Evolutionary conservation across 2,888 invertebrate species (phyloP).

Genomic region (Drymonia ruficornis): DNA sequence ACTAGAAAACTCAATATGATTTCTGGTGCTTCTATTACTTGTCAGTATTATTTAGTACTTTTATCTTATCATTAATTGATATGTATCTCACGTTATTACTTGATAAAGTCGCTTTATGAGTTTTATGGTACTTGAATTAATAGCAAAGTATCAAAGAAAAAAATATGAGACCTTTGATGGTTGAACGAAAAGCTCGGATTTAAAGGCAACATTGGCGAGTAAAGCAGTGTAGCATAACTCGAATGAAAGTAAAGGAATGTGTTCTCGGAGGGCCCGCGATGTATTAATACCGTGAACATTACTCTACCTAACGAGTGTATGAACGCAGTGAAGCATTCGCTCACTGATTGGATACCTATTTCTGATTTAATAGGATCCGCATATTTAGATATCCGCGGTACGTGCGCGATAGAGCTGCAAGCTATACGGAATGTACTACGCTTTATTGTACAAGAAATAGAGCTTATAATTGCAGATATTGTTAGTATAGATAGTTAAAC

Average conservation of each 20-base stretch:
- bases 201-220: conserved; percentile 9
- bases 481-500: conserved; percentile 19
- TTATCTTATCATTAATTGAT: background rate
- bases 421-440: conserved; percentile 10
- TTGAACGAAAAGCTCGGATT: conserved; percentile 7
- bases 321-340: conserved; percentile 57
- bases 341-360: conserved; percentile 75
- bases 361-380: conserved; percentile 65
- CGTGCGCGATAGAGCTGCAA: conserved; percentile 26
- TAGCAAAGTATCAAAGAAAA: background rate
- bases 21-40: background rate
- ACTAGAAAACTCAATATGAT: conserved; percentile 2
- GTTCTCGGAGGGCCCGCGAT: conserved; percentile 27
- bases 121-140: background rate
- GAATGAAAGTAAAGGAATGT: conserved; percentile 42
- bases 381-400: conserved; percentile 55
- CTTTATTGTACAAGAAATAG: conserved; percentile 10
- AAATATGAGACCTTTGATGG: conserved; percentile 17
- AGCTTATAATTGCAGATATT: conserved; percentile 11
- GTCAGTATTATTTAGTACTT: background rate
- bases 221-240: conserved; percentile 16
- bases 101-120: conserved; percentile 3
- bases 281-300: conserved; percentile 43
- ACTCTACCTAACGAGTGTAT: conserved; percentile 56
- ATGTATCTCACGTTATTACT: background rate